A percentile compares a stretch with the other conserved stretches of the same genome.
These are phyloP conservation scores for Tetheella fluctuosa DNA, from an alignment of 2,888 invertebrate genomes.

Conservation along the genomic window DNA sequence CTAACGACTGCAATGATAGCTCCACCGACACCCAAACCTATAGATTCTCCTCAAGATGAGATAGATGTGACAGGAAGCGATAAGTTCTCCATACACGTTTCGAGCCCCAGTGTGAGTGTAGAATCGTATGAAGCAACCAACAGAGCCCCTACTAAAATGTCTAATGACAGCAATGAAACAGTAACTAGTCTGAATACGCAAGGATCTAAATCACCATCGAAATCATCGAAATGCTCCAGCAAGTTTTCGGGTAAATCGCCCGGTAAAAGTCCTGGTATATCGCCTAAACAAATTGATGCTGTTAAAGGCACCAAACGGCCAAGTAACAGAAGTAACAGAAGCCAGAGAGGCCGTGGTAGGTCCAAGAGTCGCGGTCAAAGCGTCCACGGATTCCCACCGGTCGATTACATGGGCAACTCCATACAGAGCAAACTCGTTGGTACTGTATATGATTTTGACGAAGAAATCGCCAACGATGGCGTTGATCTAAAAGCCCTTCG, in stretches of 20 bases:
- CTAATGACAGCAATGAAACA: slow-evolving; percentile 69
- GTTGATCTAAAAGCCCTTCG: slow-evolving; percentile 91
- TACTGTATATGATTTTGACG: slow-evolving; percentile 95
- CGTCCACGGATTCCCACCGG: slow-evolving; percentile 54
- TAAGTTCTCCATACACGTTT: slow-evolving; percentile 67
- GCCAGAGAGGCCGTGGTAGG: slow-evolving; percentile 78
- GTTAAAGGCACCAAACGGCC: slow-evolving; percentile 66
- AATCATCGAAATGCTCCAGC: slow-evolving; percentile 83
- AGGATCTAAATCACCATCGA: slow-evolving; percentile 65
- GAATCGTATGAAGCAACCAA: slow-evolving; percentile 67
- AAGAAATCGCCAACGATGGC: slow-evolving; percentile 90
- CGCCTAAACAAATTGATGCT: slow-evolving; percentile 85
- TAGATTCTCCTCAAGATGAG: slow-evolving; percentile 74
- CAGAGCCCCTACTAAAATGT: slow-evolving; percentile 63
- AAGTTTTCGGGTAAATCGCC: slow-evolving; percentile 88
- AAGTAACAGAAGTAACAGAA: slow-evolving; percentile 70
- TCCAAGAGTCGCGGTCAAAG: slow-evolving; percentile 72
- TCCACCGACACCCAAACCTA: slow-evolving; percentile 83
- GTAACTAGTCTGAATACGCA: slow-evolving; percentile 55
- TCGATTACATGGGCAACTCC: slow-evolving; percentile 85
- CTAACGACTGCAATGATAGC: slow-evolving; percentile 92
- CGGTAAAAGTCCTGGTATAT: slow-evolving; percentile 86
- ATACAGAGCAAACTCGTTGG: slow-evolving; percentile 92
- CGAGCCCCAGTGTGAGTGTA: slow-evolving; percentile 70
- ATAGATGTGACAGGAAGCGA: slow-evolving; percentile 68